Base-by-base conservation (phyloP, 1,140 invertebrate species). In the Physella acuta region DNA sequence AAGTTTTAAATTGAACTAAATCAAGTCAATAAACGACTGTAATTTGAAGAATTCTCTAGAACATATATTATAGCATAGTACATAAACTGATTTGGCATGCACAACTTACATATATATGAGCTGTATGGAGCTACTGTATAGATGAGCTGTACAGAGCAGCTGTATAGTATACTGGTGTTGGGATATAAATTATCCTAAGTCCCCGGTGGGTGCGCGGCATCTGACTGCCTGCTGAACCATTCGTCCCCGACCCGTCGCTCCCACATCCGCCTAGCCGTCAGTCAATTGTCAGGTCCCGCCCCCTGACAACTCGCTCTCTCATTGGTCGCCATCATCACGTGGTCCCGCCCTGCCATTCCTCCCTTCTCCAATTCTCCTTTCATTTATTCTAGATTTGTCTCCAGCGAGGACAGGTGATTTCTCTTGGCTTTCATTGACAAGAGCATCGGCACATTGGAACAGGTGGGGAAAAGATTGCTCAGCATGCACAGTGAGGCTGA, bases 401-500 rank as follows among this genome's bases (percentile, higher is more conserved):
- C 5, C 51, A 5, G 24, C 64, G 37, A 26, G 24, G 64, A 67
- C 26, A 67, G 34, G 64, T 56, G 52, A 64, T 52, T 64, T 52
- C 62, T 52, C 2, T 20, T 31, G 62, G 33, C 1, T 34, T 51
- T 44, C 39, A 55, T 8, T 30, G 8, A 24, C 28, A 14, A 31
- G 17, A n/a, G 24, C 5, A 60, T 30, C 17, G 17, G 8, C 4
- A 14, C 11, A 28, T 24, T 14, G 30, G 11, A 31, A 67, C 31
- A 24, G 39, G 52, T 52, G 62, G 26, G 49, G 33, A 64, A 64
- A 52, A 51, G 62, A 64, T 64, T 64, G 52, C 28, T 33, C 2
- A 53, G 3, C 70, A 81, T 81, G 79, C 79, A 81, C 77, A 68
- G 75, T 4, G 79, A 81, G 51, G 56, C 55, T 52, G 79, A 81